These are phyloP conservation scores for Eulacestoma nigropectus DNA, from an alignment of 2,113 vertebrate genomes.

Conservation along the genomic window DNA sequence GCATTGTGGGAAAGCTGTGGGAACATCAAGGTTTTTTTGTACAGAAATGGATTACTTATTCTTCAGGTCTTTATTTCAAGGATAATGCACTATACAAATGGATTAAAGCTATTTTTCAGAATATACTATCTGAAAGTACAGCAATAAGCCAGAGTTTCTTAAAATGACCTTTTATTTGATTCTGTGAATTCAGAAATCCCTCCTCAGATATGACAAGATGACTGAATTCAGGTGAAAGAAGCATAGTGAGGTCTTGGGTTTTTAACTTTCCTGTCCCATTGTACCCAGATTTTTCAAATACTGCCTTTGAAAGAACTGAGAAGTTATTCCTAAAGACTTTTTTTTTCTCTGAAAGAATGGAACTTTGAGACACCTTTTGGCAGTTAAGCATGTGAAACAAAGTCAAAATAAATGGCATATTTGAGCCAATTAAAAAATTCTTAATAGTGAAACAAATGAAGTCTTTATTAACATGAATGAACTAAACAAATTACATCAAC, in stretches of 20 bases:
- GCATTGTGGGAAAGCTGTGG: background rate
- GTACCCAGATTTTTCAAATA: background rate
- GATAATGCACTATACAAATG: background rate
- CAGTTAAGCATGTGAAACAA: background rate
- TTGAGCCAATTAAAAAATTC: background rate
- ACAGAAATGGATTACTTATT: background rate
- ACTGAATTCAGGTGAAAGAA: background rate
- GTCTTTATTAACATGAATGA: slow-evolving; percentile 6
- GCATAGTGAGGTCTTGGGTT: background rate
- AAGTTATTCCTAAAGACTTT: background rate
- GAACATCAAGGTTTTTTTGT: background rate
- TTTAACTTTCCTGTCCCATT: background rate
- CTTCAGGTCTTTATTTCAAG: background rate
- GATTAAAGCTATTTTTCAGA: background rate
- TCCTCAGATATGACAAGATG: background rate
- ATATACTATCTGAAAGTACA: background rate
- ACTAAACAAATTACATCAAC: background rate
- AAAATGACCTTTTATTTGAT: background rate
- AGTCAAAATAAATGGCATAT: background rate
- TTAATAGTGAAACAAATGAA: slow-evolving; percentile 4
- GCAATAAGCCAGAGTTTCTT: background rate
- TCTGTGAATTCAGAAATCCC: background rate
- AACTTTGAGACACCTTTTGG: background rate
- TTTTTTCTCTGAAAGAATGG: background rate
- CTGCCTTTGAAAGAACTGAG: background rate